Base-by-base conservation (phyloP, 2,888 invertebrate genomes). In the Agrochola lota region DNA sequence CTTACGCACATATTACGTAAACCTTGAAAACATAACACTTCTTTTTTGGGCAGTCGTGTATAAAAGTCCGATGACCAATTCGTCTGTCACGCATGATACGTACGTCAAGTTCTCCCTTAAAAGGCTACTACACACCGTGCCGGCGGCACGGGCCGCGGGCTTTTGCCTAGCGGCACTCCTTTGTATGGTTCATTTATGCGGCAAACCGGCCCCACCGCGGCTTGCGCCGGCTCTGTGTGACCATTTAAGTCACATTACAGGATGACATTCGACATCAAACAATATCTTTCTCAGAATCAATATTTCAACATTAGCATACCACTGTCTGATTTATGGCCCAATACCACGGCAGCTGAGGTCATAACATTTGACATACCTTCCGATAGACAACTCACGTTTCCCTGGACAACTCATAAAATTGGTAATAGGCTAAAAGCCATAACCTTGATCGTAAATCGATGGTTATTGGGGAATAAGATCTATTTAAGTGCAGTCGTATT, bases 381-480 rank as follows among this genome's bases (percentile, higher is more conserved):
- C 62, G 71, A 75, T 74, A 73, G 76, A 55, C 52, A 55, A 46
- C 3, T 23, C 23, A 63, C 30, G 49, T 69, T 69, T 43, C 52
- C 43, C 46, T 69, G 62, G 46, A 35, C 67, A 71, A 80, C 74
- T 85, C 87, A 80, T 92, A 90, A 93, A 91, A 86, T 88, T 90
- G 91, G 89, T 88, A 89, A 87, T 87, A 81, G 77, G 87, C 88
- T 89, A 88, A 80, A 83, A 88, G 87, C 84, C 81, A 87, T 91
- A 91, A 87, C 77, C 85, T 85, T 70, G 83, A 75, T 88, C 89
- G 84, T 91, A 91, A 91, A 88, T 70, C 84, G 81, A 67, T 69
- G 59, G 80, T 82, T 83, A 76, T 79, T 75, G 71, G 72, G 71
- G 72, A 63, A 79, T 79, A 80, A 85, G 86, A 83, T 73, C 64